phyloP scores from a whole-genome alignment of 2,888 invertebrate genomes.

The Cenopis cana region DNA sequence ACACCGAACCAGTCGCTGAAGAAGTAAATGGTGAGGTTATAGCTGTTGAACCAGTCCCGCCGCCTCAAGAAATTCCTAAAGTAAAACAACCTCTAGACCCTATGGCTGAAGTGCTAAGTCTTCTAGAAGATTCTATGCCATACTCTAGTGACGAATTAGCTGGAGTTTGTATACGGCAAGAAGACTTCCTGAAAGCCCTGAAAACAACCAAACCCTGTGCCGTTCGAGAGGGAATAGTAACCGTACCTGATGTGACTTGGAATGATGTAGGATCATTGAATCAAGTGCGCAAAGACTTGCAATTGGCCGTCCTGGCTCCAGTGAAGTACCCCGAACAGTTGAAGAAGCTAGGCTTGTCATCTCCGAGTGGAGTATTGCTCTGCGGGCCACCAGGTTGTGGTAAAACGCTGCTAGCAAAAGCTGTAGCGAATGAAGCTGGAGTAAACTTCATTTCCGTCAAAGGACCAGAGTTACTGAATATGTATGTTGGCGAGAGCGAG shows the following conservation, averaged over 20 bases:
- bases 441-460: constrained; percentile 99
- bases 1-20: constrained; percentile 46
- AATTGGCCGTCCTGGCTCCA: constrained; percentile 96
- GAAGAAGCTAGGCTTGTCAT: constrained; percentile 90
- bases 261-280: constrained; percentile 97
- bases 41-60: constrained; percentile 51
- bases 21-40: constrained; percentile 54
- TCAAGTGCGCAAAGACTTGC: constrained; percentile 94
- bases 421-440: constrained; percentile 99
- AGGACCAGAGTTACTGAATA: constrained; percentile 98
- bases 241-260: constrained; percentile 99
- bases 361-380: constrained; percentile 95
- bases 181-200: constrained; percentile 91
- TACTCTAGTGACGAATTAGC: constrained; percentile 87
- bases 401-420: constrained; percentile 98
- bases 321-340: constrained; percentile 94
- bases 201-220: constrained; percentile 95
- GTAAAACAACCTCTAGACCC: constrained; percentile 56
- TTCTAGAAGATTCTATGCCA: constrained; percentile 88
- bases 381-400: constrained; percentile 99
- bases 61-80: constrained; percentile 25
- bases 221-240: constrained; percentile 98
- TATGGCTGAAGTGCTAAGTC: constrained; percentile 84
- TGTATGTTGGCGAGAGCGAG: constrained; percentile 99
- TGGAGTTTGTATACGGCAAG: constrained; percentile 88